Base-by-base conservation (phyloP, 37 sponge, comb jelly and placozoan genomes). In the Beroe forskalii region DNA sequence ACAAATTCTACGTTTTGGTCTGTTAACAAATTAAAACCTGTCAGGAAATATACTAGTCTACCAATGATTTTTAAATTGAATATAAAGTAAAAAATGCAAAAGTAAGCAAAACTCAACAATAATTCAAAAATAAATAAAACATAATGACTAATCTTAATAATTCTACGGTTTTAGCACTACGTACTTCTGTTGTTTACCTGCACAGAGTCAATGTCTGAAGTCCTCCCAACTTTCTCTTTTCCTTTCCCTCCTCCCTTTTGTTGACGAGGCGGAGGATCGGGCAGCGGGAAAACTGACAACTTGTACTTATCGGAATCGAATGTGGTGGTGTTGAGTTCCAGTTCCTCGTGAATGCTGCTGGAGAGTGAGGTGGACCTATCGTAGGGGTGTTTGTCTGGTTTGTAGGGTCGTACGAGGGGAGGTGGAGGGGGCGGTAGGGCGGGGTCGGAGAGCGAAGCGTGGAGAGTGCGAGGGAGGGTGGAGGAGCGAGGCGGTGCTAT, bases 241-340 rank as follows among this genome's bases (percentile, higher is more conserved):
- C 55, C 55, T 12, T 12, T 6, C n/a, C n/a, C n/a, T 48, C 55
- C 55, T 12, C 12, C 55, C 12, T 48, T 48, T 6, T 48, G 55
- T 17, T 6, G 12, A 48, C 12, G 55, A 12, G 55, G 55, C 6
- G 55, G 55, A 12, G 12, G 6, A 6, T 48, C 12, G 12, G 12
- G 12, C 55, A 48, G 12, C 12, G 55, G 12, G 12, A 48, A 12
- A 12, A 48, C 12, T 48, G 55, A 48, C 12, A 48, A 48, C 66
- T 63, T 63, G 66, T 63, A 63, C 24, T 22, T 27, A n/a, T 63
- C 66, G 25, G 66, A 63, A n/a, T 63, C 27, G 30, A 63, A 63
- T 63, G 66, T 24, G 3, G 28, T 9, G 27, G 66, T 63, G 30
- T 63, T 63, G 25, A 63, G 27, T 3, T 63, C 30, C 66, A 63